These are phyloP conservation scores for Danio aesculapii DNA, from an alignment of 2,797 vertebrate species.

Conservation along the genomic window DNA sequence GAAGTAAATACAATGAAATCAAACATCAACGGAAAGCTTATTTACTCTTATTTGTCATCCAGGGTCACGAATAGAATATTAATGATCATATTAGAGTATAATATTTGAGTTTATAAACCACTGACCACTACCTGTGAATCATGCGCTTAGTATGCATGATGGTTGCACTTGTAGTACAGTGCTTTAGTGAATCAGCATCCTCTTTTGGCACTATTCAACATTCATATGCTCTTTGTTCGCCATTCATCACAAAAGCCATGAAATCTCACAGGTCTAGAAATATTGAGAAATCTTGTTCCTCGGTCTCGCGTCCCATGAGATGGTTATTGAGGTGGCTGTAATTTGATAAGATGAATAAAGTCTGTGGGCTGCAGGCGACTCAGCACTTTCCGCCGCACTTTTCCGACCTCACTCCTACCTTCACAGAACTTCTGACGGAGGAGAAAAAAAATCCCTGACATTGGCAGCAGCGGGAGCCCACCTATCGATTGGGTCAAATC, in stretches of 20 bases:
- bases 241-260: constrained; percentile 59
- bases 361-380: constrained; percentile 62
- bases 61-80: too few relatives aligned
- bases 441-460: constrained; percentile 70
- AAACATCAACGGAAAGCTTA: too few relatives aligned
- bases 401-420: constrained; percentile 62
- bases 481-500: constrained; percentile 70
- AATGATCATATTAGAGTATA: too few relatives aligned
- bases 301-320: constrained; percentile 57
- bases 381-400: constrained; percentile 70
- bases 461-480: constrained; percentile 71
- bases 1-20: too few relatives aligned
- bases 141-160: neutral
- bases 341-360: constrained; percentile 72
- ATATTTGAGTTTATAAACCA: too few relatives aligned
- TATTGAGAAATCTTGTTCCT: constrained; percentile 62
- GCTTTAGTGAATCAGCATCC: constrained; percentile 10
- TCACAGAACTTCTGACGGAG: constrained; percentile 63
- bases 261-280: constrained; percentile 50
- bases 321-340: constrained; percentile 71
- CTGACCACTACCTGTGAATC: neutral
- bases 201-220: constrained; percentile 42
- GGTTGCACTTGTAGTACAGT: constrained; percentile 19
- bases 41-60: too few relatives aligned
- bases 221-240: constrained; percentile 43